A percentile compares a stretch with the other conserved stretches of the same genome.
These are phyloP conservation scores for Chelmon rostratus DNA, from an alignment of 2,797 vertebrate genomes.

Conservation along the genomic window DNA sequence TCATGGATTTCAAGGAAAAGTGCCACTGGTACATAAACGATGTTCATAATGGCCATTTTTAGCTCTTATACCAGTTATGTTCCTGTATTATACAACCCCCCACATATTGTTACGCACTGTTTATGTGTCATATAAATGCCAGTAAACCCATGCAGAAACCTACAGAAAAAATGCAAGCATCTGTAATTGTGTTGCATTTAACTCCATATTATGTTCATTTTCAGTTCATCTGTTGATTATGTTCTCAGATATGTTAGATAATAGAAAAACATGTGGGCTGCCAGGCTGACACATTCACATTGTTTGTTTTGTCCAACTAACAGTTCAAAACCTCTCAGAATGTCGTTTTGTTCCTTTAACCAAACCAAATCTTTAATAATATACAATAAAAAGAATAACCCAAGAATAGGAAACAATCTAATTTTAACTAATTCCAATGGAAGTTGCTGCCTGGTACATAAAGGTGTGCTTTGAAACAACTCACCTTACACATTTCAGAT, in stretches of 20 bases:
- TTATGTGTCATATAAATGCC: neutral
- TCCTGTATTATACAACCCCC: neutral
- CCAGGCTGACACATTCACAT: neutral
- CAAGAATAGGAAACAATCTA: neutral
- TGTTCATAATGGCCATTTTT: neutral
- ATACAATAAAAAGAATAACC: neutral
- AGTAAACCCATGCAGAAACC: neutral
- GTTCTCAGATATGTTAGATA: neutral
- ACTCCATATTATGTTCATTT: neutral
- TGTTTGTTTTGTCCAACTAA: neutral
- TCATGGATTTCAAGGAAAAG: neutral
- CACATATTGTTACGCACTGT: neutral
- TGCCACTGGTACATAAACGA: neutral
- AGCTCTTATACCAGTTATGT: neutral
- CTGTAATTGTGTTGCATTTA: neutral
- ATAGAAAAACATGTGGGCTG: no score
- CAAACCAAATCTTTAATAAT: neutral
- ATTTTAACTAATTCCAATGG: neutral
- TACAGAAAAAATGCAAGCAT: neutral
- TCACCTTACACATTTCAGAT: no score
- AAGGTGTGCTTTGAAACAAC: no score
- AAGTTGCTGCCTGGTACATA: no score
- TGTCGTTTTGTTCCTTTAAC: neutral
- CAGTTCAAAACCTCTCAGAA: neutral
- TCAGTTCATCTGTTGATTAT: neutral